A percentile compares a stretch with the other conserved stretches of the same genome.
Evolutionary conservation across 1,140 invertebrate species (phyloP).

Genomic region (Drosophila littoralis): DNA sequence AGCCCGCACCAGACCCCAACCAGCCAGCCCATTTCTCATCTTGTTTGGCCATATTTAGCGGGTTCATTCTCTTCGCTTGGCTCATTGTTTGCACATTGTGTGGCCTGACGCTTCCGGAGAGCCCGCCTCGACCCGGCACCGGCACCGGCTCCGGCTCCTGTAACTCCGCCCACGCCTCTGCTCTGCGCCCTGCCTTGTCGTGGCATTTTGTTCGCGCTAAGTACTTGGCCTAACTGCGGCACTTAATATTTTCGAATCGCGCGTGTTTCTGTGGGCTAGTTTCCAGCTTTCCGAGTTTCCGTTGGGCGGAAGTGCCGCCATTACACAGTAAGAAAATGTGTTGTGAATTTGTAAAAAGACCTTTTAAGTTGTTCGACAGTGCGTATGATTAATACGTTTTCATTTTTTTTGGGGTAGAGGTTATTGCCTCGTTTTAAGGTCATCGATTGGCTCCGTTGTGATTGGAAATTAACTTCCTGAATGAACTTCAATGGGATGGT

Average conservation of each 20-base stretch:
- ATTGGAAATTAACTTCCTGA: constrained; percentile 6
- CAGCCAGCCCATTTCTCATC: constrained; percentile 11
- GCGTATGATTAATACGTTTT: constrained; percentile 67
- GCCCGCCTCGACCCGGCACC: background rate
- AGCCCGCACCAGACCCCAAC: constrained; percentile 1
- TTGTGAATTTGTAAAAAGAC: constrained; percentile 34
- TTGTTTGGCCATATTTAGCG: constrained; percentile 70
- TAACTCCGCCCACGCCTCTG: background rate
- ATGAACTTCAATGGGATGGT: background rate
- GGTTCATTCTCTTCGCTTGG: constrained; percentile 51
- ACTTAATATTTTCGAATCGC: constrained; percentile 76
- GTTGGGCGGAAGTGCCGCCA: constrained; percentile 54
- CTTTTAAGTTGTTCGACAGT: constrained; percentile 51
- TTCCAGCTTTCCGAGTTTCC: constrained; percentile 21
- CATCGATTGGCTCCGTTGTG: constrained; percentile 12
- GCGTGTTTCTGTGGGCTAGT: constrained; percentile 30
- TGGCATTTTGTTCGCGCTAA: constrained; percentile 64
- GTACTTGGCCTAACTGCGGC: constrained; percentile 73
- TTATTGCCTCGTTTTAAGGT: constrained; percentile 23
- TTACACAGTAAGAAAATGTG: constrained; percentile 59
- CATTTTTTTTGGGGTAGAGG: constrained; percentile 11
- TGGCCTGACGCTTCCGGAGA: constrained; percentile 49
- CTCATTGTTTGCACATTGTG: constrained; percentile 72
- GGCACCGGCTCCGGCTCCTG: background rate
- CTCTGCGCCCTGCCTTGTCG: background rate